Evolutionary conservation across 2,797 vertebrate genomes (phyloP).

Genomic region (Morus bassanus): DNA sequence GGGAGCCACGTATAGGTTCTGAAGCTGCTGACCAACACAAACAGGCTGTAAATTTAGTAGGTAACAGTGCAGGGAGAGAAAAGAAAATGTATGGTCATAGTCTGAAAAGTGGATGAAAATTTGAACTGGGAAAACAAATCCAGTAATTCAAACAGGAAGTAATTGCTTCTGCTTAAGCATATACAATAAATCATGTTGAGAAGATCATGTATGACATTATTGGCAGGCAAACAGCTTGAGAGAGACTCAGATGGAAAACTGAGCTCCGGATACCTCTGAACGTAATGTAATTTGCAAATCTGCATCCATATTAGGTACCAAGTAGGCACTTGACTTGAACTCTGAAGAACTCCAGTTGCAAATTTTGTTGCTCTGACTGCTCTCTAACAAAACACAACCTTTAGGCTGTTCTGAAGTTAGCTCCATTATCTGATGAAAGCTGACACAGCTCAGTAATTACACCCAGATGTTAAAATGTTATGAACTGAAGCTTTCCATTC

Average conservation of each 20-base stretch:
- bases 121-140: background rate
- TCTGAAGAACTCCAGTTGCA: background rate
- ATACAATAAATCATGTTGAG: background rate
- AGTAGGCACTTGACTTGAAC: background rate
- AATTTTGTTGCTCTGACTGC: background rate
- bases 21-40: background rate
- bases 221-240: background rate
- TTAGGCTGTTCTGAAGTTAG: background rate
- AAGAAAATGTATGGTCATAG: background rate
- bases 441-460: background rate
- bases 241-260: background rate
- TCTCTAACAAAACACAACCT: background rate
- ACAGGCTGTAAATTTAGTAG: background rate
- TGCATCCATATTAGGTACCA: background rate
- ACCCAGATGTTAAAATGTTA: background rate
- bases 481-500: background rate
- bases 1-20: background rate
- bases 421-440: background rate
- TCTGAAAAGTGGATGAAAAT: background rate
- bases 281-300: background rate
- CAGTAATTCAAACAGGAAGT: background rate
- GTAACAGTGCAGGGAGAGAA: background rate
- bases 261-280: background rate
- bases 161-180: background rate
- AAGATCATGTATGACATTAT: background rate